These are phyloP conservation scores for Trogon melanurus DNA, from an alignment of 2,113 vertebrate species.

Conservation along the genomic window DNA sequence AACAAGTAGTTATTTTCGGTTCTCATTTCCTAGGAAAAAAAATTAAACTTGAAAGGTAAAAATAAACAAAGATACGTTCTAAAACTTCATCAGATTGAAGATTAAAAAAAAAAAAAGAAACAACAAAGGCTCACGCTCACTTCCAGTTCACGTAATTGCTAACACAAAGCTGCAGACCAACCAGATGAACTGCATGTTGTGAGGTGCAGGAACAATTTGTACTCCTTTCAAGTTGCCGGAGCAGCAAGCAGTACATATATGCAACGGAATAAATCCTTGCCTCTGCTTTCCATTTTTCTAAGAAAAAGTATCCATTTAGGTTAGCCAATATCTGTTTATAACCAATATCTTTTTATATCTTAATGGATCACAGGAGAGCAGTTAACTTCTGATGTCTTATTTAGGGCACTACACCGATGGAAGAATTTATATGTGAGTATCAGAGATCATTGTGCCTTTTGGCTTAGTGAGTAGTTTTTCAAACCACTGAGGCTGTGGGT, in stretches of 20 bases:
- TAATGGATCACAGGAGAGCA: neutral
- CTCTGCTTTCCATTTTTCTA: neutral
- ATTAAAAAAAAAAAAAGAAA: neutral
- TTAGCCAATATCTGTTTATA: neutral
- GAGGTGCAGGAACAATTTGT: neutral
- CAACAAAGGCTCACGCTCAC: neutral
- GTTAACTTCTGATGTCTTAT: neutral
- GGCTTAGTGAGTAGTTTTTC: neutral
- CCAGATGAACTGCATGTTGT: neutral
- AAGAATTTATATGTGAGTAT: neutral
- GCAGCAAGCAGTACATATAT: neutral
- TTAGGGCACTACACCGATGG: neutral
- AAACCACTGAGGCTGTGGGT: neutral
- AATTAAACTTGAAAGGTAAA: neutral
- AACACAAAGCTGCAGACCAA: neutral
- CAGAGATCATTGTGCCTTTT: neutral
- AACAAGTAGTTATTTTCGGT: slow-evolving; percentile 28
- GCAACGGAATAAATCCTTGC: neutral
- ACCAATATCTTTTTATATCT: neutral
- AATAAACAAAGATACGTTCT: slow-evolving; percentile 16
- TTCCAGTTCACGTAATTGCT: neutral
- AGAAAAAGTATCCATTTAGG: neutral
- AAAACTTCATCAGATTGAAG: neutral
- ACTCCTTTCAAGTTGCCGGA: neutral
- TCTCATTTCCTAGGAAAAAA: slow-evolving; percentile 8